phyloP scores from a whole-genome alignment of 2,888 invertebrate genomes.

The Acheta domesticus region DNA sequence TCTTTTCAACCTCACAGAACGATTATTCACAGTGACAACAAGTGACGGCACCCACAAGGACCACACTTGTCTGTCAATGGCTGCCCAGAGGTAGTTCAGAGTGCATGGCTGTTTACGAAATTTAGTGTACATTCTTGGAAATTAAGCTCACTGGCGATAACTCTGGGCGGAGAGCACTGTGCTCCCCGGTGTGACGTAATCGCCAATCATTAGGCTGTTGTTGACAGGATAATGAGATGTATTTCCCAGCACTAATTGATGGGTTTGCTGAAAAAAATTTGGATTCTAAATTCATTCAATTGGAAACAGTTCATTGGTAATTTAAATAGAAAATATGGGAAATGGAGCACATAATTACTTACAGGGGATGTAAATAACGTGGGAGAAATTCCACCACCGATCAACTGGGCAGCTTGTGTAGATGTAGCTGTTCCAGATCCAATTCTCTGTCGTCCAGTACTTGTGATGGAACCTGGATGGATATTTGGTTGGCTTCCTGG shows the following conservation, averaged over 20 bases:
- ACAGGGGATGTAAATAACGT: slow-evolving; percentile 56
- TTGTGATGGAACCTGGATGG: slow-evolving; percentile 61
- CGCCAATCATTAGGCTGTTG: slow-evolving; percentile 71
- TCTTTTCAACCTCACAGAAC: slow-evolving; percentile 18
- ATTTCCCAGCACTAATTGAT: slow-evolving; percentile 54
- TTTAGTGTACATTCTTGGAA: background rate
- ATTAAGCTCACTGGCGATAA: slow-evolving; percentile 33
- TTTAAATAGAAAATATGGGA: background rate
- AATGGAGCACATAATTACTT: slow-evolving; percentile 23
- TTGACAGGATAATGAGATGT: slow-evolving; percentile 62
- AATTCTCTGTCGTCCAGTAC: slow-evolving; percentile 59
- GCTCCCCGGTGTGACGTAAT: slow-evolving; percentile 63
- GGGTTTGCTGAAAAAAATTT: slow-evolving; percentile 36
- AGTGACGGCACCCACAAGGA: background rate
- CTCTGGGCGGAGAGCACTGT: slow-evolving; percentile 45
- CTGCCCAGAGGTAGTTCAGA: background rate
- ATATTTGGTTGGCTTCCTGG: slow-evolving; percentile 57
- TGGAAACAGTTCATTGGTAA: background rate
- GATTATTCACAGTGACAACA: slow-evolving; percentile 18
- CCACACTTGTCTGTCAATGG: background rate
- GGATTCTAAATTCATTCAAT: slow-evolving; percentile 11
- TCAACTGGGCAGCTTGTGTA: slow-evolving; percentile 59
- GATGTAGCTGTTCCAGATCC: slow-evolving; percentile 56
- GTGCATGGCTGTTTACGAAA: background rate
- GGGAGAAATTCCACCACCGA: slow-evolving; percentile 69